Base-by-base conservation (phyloP, 2,797 vertebrate species). In the Hydrocynus forskahlii region DNA sequence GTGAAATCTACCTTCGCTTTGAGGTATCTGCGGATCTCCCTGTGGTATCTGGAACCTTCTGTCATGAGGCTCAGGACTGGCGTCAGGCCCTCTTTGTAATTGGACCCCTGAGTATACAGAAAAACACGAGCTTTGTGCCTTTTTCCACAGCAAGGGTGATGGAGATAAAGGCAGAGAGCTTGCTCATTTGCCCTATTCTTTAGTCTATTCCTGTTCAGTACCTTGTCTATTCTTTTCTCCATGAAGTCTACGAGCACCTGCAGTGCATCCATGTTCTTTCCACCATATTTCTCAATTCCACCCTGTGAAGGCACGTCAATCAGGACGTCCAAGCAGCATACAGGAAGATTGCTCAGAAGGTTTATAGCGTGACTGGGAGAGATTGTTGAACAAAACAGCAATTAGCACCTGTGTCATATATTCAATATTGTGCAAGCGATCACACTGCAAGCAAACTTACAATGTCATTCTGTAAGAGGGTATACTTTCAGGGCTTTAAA, bases 181-280 rank as follows among this genome's bases (percentile, higher is more conserved):
- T 16, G 86, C 68, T 88, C 72, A 83, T 19, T 64, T 17, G 13
- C 5, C 52, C 13, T 10, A 12, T 54, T 25, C 17, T 55, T 63
- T 38, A 4, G 45, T 43, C 7, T 55, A 19, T 6, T 52, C 12
- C 21, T 7, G 25, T 86, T 86, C 43, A 81, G 88, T 95, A 99
- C 98, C 97, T 97, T 98, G 93, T 99, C 96, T 84, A 99, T 97
- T 89, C 98, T 96, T 90, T 96, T 98, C 92, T 97, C 97, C 98
- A 99, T 98, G 90, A 99, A 99, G 89, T 91, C 95, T 85, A 99
- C 86, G 66, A 99, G 91, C 87, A 95, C 91, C 55, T 96, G 95
- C 87, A 99, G 90, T 16, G 91, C 94, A 63, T 96, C 93, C 96
- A 99, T 95, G 91, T 98, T 97, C 92, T 97, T 97, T 29, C 96